Evolutionary conservation across 2,797 vertebrate species (phyloP).

Genomic region (Salmo trutta): DNA sequence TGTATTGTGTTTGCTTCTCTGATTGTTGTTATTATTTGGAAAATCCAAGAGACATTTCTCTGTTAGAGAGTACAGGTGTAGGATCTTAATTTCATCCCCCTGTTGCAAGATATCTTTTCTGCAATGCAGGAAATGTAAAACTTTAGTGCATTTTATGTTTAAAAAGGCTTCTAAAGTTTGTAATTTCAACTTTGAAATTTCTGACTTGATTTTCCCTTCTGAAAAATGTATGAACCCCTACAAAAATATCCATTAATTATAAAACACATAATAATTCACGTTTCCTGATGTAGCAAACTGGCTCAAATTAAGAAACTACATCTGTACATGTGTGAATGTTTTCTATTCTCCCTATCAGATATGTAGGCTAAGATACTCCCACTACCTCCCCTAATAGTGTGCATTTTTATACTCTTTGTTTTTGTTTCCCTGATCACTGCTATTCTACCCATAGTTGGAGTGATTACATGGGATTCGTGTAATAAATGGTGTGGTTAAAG

Average conservation of each 20-base stretch:
- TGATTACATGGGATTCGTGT: conserved; percentile 68
- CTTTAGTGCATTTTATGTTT: no score
- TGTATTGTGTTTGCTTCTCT: background rate
- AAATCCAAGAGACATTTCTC: background rate
- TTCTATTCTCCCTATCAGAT: background rate
- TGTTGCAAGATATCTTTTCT: no score
- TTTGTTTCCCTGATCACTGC: conserved; percentile 48
- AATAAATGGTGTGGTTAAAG: conserved; percentile 72
- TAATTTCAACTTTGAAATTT: background rate
- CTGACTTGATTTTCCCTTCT: no score
- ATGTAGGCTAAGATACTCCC: background rate
- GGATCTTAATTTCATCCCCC: no score
- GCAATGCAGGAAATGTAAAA: no score
- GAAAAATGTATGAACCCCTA: no score
- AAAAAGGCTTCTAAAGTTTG: no score
- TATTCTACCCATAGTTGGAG: conserved; percentile 62
- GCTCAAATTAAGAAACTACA: no score
- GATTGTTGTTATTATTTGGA: background rate
- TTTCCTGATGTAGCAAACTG: no score
- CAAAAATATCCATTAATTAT: no score
- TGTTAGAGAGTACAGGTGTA: no score
- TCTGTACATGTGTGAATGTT: background rate
- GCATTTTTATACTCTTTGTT: conserved; percentile 46
- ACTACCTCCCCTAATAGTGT: conserved; percentile 22
- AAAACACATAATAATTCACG: no score